phyloP scores from a whole-genome alignment of 1,140 invertebrate genomes.

The Rhopalosiphum padi region DNA sequence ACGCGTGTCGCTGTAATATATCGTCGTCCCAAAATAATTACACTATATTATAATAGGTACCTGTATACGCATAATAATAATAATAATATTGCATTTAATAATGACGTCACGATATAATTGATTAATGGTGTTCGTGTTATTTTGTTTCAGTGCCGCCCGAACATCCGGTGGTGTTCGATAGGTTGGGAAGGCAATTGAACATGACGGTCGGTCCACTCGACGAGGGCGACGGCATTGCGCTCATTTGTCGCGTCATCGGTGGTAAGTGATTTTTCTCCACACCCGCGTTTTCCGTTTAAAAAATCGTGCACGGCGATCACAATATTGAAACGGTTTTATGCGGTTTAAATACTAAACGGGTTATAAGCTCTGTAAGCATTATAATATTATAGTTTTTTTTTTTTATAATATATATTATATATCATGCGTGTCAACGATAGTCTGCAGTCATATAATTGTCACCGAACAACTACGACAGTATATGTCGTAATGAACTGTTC shows the following conservation, averaged over 20 bases:
- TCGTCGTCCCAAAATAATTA: neutral
- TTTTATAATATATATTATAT: too few relatives aligned
- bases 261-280: slow-evolving; percentile 65
- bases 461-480: too few relatives aligned
- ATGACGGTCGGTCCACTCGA: slow-evolving; percentile 79
- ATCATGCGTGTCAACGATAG: too few relatives aligned
- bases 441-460: too few relatives aligned
- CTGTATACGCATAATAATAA: neutral
- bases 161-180: slow-evolving; percentile 81
- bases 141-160: slow-evolving; percentile 81
- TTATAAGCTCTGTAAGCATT: too few relatives aligned
- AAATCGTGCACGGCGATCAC: neutral
- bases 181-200: slow-evolving; percentile 75
- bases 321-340: neutral
- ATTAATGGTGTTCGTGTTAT: slow-evolving; percentile 57
- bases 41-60: neutral
- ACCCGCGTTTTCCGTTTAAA: neutral
- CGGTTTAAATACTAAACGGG: neutral
- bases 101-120: neutral
- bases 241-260: slow-evolving; percentile 73
- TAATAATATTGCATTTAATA: neutral
- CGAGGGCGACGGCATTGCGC: slow-evolving; percentile 73
- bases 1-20: neutral
- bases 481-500: neutral
- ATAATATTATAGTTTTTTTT: too few relatives aligned